Base-by-base conservation (phyloP, 2,113 vertebrate genomes). In the Jaculus jaculus region DNA sequence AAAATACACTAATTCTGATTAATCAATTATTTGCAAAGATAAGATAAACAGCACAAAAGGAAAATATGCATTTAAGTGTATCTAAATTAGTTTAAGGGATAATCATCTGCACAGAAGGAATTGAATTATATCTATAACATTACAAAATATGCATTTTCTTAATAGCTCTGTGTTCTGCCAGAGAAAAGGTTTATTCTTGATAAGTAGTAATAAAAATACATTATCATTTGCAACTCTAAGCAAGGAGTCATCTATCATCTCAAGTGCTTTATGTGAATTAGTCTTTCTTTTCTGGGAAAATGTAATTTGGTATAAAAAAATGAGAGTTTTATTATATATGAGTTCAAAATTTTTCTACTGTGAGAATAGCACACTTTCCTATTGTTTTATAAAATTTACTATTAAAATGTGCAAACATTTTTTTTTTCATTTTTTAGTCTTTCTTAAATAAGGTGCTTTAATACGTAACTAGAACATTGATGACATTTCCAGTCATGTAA, bases 11-110 rank as follows among this genome's bases (percentile, higher is more conserved):
- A 18, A 66, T 61, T 91, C 32, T 69, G 77, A 74, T 73, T 60
- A 80, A 66, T 61, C 28, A 91, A 47, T 89, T 93, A 86, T 78
- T 89, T 75, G 72, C 75, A 42, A 95, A 88, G 4, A 51, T 26
- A 79, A 7, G 9, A 84, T 79, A 74, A 74, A 68, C 6, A n/a
- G 20, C 51, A 4, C 79, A 71, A 74, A 65, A 54, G 34, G 24
- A 3, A 30, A 90, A 61, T 61, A 58, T 78, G 24, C 21, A 61
- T 47, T 63, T 73, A 58, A 65, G 28, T 4, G 4, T 51, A 88
- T 12, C 21, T 69, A 84, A 73, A 37, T 3, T 8, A 5, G 5
- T 84, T 81, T 63, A 5, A 73, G 23, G 16, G 71, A 73, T 26
- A 81, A 32, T 92, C 15, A 94, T 54, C 17, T 88, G 58, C 17